phyloP scores from a whole-genome alignment of 1,140 invertebrate species.

The Eufriesea mexicana region DNA sequence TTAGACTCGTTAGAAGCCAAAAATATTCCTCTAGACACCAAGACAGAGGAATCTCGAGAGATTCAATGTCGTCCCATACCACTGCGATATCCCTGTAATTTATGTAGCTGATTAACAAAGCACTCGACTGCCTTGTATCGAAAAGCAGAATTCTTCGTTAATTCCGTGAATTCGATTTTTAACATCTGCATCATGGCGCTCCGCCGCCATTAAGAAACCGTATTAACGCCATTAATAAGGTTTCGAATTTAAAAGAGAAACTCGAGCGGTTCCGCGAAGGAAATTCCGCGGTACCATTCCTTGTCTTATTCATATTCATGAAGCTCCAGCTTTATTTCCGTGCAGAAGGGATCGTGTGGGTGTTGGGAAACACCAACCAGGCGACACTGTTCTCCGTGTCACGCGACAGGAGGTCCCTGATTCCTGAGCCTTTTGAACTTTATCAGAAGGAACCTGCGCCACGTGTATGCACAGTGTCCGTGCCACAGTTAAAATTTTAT shows the following conservation, averaged over 20 bases:
- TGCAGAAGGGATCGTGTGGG: conserved; percentile 39
- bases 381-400: conserved; percentile 61
- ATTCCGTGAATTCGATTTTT: too few species aligned
- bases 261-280: conserved; percentile 16
- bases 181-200: too few species aligned
- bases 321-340: conserved; percentile 48
- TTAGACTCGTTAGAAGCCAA: too few species aligned
- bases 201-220: neutral
- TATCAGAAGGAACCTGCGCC: conserved; percentile 45
- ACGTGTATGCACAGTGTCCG: neutral
- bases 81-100: too few species aligned
- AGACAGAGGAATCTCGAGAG: too few species aligned
- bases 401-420: conserved; percentile 57
- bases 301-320: conserved; percentile 58
- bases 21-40: too few species aligned
- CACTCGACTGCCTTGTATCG: too few species aligned
- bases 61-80: too few species aligned
- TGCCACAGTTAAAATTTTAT: neutral
- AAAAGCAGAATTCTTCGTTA: too few species aligned
- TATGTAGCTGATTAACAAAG: too few species aligned
- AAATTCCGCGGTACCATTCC: conserved; percentile 26
- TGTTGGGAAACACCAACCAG: conserved; percentile 58
- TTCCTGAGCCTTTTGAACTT: conserved; percentile 46
- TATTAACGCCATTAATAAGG: conserved; percentile 8
- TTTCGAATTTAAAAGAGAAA: conserved; percentile 35